Base-by-base conservation (phyloP, 2,888 invertebrate species). In the Tigriopus californicus region DNA sequence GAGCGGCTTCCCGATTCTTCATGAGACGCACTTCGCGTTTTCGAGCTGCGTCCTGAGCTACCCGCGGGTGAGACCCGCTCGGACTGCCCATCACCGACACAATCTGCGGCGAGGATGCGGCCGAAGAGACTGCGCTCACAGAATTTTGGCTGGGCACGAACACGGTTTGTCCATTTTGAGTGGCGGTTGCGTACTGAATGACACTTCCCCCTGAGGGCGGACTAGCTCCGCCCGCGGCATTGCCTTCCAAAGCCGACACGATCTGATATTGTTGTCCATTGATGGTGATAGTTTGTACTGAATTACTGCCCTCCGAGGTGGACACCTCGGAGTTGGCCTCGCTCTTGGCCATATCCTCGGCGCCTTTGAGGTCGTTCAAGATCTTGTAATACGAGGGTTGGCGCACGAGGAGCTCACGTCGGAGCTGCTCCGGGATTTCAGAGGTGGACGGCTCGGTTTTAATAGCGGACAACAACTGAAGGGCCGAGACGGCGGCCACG, bases 1-100 rank as follows among this genome's bases (percentile, higher is more conserved):
- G 80, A 25, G 98, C 98, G 61, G 98, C 98, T 75, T 99, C 97
- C 65, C 98, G n/a, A 42, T 59, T 59, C 49, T 59, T 59, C 13
- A 59, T n/a, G 13, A 59, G 52, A 41, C 59, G 33, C 12, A 59
- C 42, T 42, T 59, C 59, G 15, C 59, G 33, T 41, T 59, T 59
- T 33, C 59, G 10, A 4, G 59, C 20, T 11, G 48, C 49, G 8
- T 59, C 59, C 25, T 59, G 52, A 22, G 57, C 44, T 15, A 20
- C 18, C 15, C 18, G 20, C 12, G 20, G 24, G 15, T 13, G 24
- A 40, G n/a, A n/a, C 10, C 42, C 41, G 54, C 18, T 41, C 15
- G 25, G 41, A 41, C 33, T 40, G 13, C 6, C 18, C 11, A 13
- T 6, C 18, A 56, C 56, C 11, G 56, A 42, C 6, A 56, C 20